These are phyloP conservation scores for Etia nguti DNA, from an alignment of 2,113 vertebrate genomes.

Conservation along the genomic window DNA sequence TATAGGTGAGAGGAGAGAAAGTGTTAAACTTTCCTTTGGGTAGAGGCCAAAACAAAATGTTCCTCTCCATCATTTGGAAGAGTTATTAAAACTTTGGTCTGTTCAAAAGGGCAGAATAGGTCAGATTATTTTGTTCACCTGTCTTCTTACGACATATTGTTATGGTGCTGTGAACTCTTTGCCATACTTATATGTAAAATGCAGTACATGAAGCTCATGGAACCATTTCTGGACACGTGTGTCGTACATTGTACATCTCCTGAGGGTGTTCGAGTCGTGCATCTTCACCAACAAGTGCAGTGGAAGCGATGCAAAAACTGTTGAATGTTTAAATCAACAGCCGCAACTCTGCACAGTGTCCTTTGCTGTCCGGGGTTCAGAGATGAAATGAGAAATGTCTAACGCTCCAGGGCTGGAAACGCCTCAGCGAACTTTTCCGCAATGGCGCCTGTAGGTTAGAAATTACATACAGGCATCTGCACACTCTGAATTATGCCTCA, in stretches of 20 bases:
- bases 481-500: slow-evolving; percentile 35
- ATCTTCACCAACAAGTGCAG: neutral
- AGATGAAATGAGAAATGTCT: neutral
- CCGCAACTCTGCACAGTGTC: slow-evolving; percentile 3
- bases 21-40: neutral
- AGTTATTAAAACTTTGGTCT: neutral
- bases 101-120: neutral
- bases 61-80: neutral
- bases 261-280: neutral
- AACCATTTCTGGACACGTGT: neutral
- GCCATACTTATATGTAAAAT: neutral
- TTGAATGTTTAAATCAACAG: slow-evolving; percentile 1
- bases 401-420: slow-evolving; percentile 28
- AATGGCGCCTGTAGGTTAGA: slow-evolving; percentile 4
- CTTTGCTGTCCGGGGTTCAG: slow-evolving; percentile 26
- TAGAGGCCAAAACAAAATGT: neutral
- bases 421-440: slow-evolving; percentile 25
- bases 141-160: neutral
- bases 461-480: slow-evolving; percentile 21
- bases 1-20: neutral
- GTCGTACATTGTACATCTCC: neutral
- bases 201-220: neutral
- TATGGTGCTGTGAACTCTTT: neutral
- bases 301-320: neutral
- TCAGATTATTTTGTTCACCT: neutral